Evolutionary conservation across 2,113 vertebrate species (phyloP).

Genomic region (Perognathus longimembris): DNA sequence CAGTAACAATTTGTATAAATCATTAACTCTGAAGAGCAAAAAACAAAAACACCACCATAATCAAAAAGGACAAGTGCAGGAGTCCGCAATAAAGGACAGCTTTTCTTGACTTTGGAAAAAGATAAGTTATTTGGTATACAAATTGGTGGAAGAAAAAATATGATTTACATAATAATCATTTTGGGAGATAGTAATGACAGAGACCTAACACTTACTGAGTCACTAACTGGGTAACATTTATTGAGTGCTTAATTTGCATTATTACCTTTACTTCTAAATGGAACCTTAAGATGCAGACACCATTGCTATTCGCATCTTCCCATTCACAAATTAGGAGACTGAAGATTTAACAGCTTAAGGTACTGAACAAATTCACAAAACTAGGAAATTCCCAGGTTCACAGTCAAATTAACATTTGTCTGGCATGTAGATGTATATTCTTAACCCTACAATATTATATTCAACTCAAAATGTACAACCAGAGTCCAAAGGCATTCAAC

Average conservation of each 20-base stretch:
- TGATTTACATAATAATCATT: conserved; percentile 24
- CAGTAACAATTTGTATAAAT: conserved; percentile 78
- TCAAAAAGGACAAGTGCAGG: conserved; percentile 59
- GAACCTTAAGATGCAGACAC: background rate
- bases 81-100: background rate
- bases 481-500: conserved; percentile 9
- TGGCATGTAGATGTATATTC: background rate
- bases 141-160: background rate
- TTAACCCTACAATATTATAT: background rate
- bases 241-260: conserved; percentile 15
- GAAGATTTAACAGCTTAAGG: background rate
- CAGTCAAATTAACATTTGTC: background rate
- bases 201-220: conserved; percentile 8
- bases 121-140: conserved; percentile 16
- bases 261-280: background rate
- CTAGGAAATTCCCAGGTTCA: background rate
- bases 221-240: background rate
- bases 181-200: conserved; percentile 14
- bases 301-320: background rate
- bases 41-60: conserved; percentile 44
- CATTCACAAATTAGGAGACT: conserved; percentile 22
- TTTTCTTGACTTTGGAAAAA: conserved; percentile 55
- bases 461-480: background rate
- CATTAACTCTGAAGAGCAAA: conserved; percentile 73
- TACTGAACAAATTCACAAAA: conserved; percentile 15